Percentiles rank a stretch among this genome's conserved stretches.
These are phyloP conservation scores for Chironomus riparius DNA, from an alignment of 2,888 invertebrate genomes.

Conservation along the genomic window DNA sequence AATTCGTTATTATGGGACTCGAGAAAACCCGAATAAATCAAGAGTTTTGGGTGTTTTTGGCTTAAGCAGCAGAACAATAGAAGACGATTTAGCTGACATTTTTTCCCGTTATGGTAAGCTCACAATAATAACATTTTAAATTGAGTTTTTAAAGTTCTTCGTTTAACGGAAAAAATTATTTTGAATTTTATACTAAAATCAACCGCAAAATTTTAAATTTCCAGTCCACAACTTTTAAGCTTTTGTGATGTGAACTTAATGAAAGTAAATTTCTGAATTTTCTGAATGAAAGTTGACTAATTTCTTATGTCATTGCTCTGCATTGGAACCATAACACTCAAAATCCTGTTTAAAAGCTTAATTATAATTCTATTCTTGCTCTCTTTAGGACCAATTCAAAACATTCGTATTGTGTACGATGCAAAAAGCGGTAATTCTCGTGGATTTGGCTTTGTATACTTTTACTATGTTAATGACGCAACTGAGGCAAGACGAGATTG, in stretches of 20 bases:
- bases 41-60: slow-evolving; percentile 80
- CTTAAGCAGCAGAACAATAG: slow-evolving; percentile 84
- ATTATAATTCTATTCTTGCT: not conserved
- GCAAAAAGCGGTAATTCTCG: slow-evolving; percentile 91
- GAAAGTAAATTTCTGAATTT: too few species aligned
- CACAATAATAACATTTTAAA: not conserved
- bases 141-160: too few species aligned
- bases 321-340: too few species aligned
- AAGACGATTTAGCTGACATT: slow-evolving; percentile 82
- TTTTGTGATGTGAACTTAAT: too few species aligned
- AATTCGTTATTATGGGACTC: slow-evolving; percentile 2
- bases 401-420: slow-evolving; percentile 90
- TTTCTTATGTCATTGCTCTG: too few species aligned
- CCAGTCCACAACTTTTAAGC: too few species aligned
- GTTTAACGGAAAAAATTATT: too few species aligned
- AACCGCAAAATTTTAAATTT: too few species aligned
- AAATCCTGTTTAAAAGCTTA: not conserved
- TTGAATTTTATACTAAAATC: too few species aligned
- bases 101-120: slow-evolving; percentile 81
- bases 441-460: slow-evolving; percentile 96
- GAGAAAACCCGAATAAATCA: slow-evolving; percentile 1
- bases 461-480: slow-evolving; percentile 77
- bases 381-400: slow-evolving; percentile 51
- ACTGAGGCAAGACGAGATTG: slow-evolving; percentile 89
- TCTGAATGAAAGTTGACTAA: too few species aligned